Evolutionary conservation across 2,888 invertebrate species (phyloP).

Genomic region (Cremastinae sp.): DNA sequence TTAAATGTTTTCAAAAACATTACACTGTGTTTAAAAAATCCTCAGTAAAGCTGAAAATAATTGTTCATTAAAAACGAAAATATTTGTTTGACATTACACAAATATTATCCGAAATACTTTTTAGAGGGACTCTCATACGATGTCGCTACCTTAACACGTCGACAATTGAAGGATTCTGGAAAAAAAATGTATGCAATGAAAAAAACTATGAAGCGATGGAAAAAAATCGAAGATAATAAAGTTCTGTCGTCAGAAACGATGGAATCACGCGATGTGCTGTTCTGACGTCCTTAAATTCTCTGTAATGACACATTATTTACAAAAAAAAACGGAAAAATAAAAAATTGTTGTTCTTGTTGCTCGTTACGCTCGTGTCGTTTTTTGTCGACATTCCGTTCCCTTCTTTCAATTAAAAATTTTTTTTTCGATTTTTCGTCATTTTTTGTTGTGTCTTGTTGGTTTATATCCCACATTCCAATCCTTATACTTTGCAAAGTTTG

Average conservation of each 20-base stretch:
- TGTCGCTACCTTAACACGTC: slow-evolving; percentile 1
- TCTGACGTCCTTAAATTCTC: neutral
- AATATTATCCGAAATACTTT: too few species aligned
- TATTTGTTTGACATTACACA: too few species aligned
- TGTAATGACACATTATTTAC: slow-evolving; percentile 6
- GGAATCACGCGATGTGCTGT: slow-evolving; percentile 1
- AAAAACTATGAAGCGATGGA: slow-evolving; percentile 15
- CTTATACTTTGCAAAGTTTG: too few species aligned
- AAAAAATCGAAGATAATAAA: neutral
- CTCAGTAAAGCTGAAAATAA: too few species aligned
- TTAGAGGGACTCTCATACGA: too few species aligned
- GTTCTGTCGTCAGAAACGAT: neutral
- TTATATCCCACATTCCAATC: too few species aligned
- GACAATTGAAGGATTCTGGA: slow-evolving; percentile 9
- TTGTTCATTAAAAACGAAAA: too few species aligned
- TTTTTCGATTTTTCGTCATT: too few species aligned
- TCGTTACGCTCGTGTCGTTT: neutral
- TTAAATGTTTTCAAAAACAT: too few species aligned
- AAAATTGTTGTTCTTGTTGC: too few species aligned
- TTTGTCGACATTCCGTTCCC: neutral
- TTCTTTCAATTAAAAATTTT: neutral
- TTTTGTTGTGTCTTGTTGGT: too few species aligned
- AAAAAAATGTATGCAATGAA: slow-evolving; percentile 22
- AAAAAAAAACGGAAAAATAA: neutral
- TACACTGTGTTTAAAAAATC: too few species aligned